Percentiles rank a stretch among this genome's conserved stretches.
phyloP scores from a whole-genome alignment of 2,113 vertebrate genomes.

The Cyphomyrus plagiostoma region DNA sequence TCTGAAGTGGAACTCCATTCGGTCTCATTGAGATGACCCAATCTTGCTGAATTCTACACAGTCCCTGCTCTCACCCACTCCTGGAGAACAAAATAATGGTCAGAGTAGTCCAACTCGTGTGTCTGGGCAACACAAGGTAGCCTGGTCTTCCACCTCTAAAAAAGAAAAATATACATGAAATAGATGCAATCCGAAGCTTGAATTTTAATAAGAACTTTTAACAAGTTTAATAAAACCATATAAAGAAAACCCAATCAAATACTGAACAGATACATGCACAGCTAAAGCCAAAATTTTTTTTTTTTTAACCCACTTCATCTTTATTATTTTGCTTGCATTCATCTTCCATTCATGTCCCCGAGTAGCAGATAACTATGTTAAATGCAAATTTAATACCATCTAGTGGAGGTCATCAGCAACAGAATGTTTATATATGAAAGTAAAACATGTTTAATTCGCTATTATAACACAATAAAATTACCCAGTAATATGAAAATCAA shows the following conservation, averaged over 20 bases:
- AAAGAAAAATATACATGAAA: neutral
- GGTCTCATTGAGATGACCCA: neutral
- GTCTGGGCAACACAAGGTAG: neutral
- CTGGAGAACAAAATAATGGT: neutral
- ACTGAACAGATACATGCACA: neutral
- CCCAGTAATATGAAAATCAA: constrained; percentile 7
- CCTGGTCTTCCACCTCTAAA: neutral
- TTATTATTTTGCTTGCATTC: neutral
- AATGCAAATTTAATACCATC: constrained; percentile 32
- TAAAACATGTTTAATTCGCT: neutral
- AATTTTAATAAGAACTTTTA: too few relatives aligned
- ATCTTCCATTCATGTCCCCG: neutral
- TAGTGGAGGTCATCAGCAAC: constrained; percentile 21
- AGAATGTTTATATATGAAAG: constrained; percentile 8
- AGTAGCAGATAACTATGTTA: neutral
- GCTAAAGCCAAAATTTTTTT: neutral
- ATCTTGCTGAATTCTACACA: neutral
- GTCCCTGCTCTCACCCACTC: neutral
- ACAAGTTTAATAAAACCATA: neutral
- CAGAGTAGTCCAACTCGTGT: neutral
- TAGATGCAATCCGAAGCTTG: neutral
- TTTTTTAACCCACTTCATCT: neutral
- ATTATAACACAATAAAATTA: neutral
- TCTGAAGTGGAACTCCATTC: neutral
- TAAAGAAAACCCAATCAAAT: neutral